Percentiles rank a stretch among this genome's conserved stretches.
Conservation (phyloP, 2,888 invertebrate genomes). For the Hymenopus coronatus region DNA sequence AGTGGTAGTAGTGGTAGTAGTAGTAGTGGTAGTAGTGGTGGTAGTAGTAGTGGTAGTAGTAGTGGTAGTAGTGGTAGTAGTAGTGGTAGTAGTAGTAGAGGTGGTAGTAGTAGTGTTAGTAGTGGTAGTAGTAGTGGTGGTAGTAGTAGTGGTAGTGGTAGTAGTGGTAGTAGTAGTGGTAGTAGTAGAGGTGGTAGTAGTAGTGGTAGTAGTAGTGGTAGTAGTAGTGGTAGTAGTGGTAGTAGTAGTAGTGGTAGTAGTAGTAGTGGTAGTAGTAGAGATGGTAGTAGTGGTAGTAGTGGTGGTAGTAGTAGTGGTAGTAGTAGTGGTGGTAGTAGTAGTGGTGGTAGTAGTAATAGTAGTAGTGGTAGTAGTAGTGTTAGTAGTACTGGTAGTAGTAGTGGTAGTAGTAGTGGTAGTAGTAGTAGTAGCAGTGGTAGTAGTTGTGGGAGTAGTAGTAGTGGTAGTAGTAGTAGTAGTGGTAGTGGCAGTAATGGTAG, state of each 20-base stretch:
- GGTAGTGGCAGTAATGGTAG: neutral
- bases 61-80: neutral
- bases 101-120: neutral
- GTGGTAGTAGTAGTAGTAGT: neutral
- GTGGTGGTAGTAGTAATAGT: no score
- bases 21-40: neutral
- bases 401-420: neutral
- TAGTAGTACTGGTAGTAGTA: neutral
- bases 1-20: neutral
- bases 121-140: neutral
- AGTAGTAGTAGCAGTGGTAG: neutral
- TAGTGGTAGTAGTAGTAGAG: neutral
- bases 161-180: neutral
- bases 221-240: neutral
- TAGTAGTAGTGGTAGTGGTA: neutral
- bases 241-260: neutral
- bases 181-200: neutral
- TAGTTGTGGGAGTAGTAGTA: neutral
- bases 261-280: neutral
- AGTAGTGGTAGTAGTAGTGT: neutral
- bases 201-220: neutral
- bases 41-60: neutral
- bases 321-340: neutral
- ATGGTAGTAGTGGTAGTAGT: neutral
- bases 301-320: neutral